Base-by-base conservation (phyloP, 2,888 invertebrate genomes). In the Aphidius colemani region DNA sequence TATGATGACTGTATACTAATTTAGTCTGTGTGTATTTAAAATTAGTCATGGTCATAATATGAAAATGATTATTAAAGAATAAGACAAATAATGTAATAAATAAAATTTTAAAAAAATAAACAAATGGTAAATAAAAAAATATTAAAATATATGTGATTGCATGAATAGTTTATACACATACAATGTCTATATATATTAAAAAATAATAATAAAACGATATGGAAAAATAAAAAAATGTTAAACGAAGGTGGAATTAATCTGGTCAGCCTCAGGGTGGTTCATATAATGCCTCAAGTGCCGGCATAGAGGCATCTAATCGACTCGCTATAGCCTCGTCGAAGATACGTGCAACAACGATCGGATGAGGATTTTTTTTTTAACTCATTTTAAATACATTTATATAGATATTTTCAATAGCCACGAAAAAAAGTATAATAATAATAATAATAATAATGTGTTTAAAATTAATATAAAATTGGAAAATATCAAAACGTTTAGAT, bases 221-320 rank as follows among this genome's bases (percentile, higher is more conserved):
- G 41, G 11, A 39, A 13, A 59, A 51, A 48, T 48, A 18, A 57
- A 59, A n/a, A 64, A 64, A 64, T 61, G 41, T 59, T 58, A 61
- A 59, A 61, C 61, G 61, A 65, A 65, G 53, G 58, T 58, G 61
- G 61, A 58, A 61, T 65, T 61, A 59, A 61, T 65, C 58, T 61
- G 58, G 43, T 13, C 65, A 13, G 49, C 41, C 58, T 40, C 40
- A 58, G 48, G 48, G 30, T 11, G 58, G 65, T 64, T 50, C 60
- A 64, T 64, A 64, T 55, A 63, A 58, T 59, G 48, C 53, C 58
- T 41, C 48, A 53, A 44, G 49, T 55, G 56, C 56, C n/a, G 9
- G 44, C 44, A 55, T 13, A 44, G 43, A 55, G 55, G 60, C 50
- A 53, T 44, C 55, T 55, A 64, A 60, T 64, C 60, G 64, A 60